Conservation (phyloP, 2,888 invertebrate species). For the Chelonus formosanus region DNA sequence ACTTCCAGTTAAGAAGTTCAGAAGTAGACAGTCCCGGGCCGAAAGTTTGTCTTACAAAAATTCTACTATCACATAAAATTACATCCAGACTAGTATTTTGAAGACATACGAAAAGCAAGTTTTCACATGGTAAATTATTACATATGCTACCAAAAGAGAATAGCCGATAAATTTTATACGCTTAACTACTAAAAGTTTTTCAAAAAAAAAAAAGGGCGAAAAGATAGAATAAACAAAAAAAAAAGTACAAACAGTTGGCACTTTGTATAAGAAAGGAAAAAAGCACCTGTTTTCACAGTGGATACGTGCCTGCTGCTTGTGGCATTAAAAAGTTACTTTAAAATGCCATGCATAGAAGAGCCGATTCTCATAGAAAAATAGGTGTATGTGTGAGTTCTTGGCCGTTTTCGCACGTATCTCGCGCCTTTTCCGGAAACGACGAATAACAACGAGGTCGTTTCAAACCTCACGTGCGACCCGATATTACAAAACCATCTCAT, state of each 20-base stretch:
- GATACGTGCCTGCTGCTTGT: slow-evolving; percentile 35
- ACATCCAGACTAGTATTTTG: slow-evolving; percentile 3
- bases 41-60: slow-evolving; percentile 37
- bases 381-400: neutral
- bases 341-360: slow-evolving; percentile 61
- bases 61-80: slow-evolving; percentile 12
- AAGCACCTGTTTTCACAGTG: slow-evolving; percentile 25
- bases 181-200: slow-evolving; percentile 59
- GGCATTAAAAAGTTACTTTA: slow-evolving; percentile 59
- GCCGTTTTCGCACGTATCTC: slow-evolving; percentile 41
- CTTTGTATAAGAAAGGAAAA: slow-evolving; percentile 16
- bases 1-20: slow-evolving; percentile 24
- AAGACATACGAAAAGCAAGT: neutral
- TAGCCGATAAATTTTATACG: slow-evolving; percentile 52
- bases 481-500: slow-evolving; percentile 41
- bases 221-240: slow-evolving; percentile 54
- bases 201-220: slow-evolving; percentile 51
- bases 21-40: slow-evolving; percentile 28
- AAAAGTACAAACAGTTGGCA: slow-evolving; percentile 44
- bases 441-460: slow-evolving; percentile 43
- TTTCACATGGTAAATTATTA: no score
- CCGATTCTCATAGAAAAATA: slow-evolving; percentile 43
- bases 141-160: no score
- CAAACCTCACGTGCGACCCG: slow-evolving; percentile 42
- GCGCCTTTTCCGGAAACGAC: slow-evolving; percentile 35